Evolutionary conservation across 37 sponge, comb jelly and placozoan species (phyloP).

Genomic region (Diacarnus erythraeanus): DNA sequence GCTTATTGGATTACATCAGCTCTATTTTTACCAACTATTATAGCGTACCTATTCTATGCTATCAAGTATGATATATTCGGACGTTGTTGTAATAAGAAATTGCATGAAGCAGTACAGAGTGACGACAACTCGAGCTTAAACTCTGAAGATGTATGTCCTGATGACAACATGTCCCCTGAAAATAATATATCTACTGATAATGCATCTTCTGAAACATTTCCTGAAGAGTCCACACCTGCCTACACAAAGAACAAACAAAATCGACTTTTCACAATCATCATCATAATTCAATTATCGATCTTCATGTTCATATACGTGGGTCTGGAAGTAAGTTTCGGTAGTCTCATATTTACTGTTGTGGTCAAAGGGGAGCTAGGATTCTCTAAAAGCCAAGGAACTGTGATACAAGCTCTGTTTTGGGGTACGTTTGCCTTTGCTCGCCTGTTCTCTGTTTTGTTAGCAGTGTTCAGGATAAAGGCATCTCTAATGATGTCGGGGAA

Average conservation of each 20-base stretch:
- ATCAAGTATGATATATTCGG: conserved; percentile 4
- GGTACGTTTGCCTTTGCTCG: conserved; percentile 60
- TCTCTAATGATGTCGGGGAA: conserved; percentile 40
- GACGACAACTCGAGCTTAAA: not conserved
- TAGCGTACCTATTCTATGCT: conserved; percentile 27
- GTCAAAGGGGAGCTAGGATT: conserved; percentile 47
- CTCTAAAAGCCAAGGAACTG: conserved; percentile 39
- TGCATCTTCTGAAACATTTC: not conserved
- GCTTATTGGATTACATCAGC: conserved; percentile 6
- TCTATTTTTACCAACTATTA: conserved; percentile 1
- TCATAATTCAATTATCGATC: not conserved
- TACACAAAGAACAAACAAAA: no score
- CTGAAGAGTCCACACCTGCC: not conserved
- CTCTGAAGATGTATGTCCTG: not conserved
- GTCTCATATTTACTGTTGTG: conserved; percentile 51
- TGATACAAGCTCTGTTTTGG: conserved; percentile 57
- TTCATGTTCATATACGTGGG: conserved; percentile 59
- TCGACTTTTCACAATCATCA: not conserved
- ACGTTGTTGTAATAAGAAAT: no score
- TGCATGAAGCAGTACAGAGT: no score
- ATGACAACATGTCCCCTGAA: not conserved
- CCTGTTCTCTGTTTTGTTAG: conserved; percentile 23
- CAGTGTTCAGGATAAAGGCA: conserved; percentile 33
- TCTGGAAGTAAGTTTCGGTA: conserved; percentile 54
- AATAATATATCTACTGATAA: not conserved